Conservation (phyloP, 2,888 invertebrate genomes). For the Drosophila multiciliata region DNA sequence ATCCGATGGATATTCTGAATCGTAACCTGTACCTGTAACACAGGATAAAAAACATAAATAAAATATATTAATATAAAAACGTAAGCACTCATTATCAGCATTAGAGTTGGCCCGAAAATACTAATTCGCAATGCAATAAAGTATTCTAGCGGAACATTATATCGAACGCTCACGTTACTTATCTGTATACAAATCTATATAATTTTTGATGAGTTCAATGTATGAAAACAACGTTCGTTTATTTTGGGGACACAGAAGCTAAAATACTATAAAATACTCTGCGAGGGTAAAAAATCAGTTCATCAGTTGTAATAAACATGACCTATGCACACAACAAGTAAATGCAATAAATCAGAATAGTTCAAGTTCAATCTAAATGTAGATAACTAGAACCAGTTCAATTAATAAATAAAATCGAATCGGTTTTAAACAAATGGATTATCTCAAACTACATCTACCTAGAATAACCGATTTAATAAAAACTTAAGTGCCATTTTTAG, state of each 20-base stretch:
- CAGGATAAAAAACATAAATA: neutral
- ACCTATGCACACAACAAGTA: constrained; percentile 9
- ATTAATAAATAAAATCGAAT: neutral
- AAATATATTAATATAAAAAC: neutral
- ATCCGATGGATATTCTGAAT: too few species aligned
- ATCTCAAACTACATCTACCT: constrained; percentile 8
- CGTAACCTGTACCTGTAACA: too few species aligned
- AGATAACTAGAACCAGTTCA: neutral
- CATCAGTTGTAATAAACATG: neutral
- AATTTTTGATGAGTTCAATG: neutral
- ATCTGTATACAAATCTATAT: neutral
- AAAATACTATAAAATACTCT: neutral
- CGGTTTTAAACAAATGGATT: constrained; percentile 3
- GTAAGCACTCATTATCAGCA: neutral
- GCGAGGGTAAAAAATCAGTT: neutral
- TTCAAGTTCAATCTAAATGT: constrained; percentile 23
- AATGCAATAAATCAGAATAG: constrained; percentile 11
- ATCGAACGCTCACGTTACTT: neutral
- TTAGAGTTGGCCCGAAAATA: neutral
- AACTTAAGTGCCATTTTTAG: constrained; percentile 7
- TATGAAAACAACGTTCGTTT: neutral
- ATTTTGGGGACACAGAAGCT: neutral
- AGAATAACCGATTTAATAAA: constrained; percentile 6
- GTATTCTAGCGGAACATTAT: neutral
- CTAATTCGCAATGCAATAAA: neutral